Base-by-base conservation (phyloP, 2,797 vertebrate genomes). In the Hemitrygon akajei region DNA sequence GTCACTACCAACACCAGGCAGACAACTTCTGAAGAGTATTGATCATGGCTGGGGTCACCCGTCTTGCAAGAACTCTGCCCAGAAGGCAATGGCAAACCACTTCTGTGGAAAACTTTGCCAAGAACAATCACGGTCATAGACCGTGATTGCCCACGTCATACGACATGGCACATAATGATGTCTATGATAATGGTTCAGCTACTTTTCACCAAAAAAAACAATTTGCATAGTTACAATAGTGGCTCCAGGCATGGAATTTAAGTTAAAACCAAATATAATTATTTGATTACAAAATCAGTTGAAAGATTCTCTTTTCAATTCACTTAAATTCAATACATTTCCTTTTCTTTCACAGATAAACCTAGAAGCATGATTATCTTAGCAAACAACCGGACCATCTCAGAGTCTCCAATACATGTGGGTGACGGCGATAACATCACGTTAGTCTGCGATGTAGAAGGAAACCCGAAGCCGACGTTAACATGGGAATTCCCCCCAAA, bases 291-390 rank as follows among this genome's bases (percentile, higher is more conserved):
- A 86, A 86, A 16, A 86, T 86, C 27, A 60, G 16, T 14, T 63
- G 11, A 0, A 86, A 60, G 11, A 60, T n/a, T 63, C 27, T 63
- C 56, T 6, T 3, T 58, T n/a, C 58, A 27, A 20, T n/a, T 87
- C n/a, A n/a, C 11, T 11, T 63, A 16, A 66, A 34, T 89, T 89
- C 69, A 9, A 40, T 40, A 25, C 80, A 47, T 81, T 81, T 47
- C 47, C 27, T 60, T 56, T 86, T 60, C n/a, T 69, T 89, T 89
- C 66, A 37, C 86, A 89, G 86, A 69, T 89, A 22, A 89, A 63
- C 86, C 86, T 3, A 22, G 11, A 22, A 22, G 18, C 30, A 69
- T 37, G 69, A 22, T 1, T 34, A 2, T 89, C 7, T 69, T 7
- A 89, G 86, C 20, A 37, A 89, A 69, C 20, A 89, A 89, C 18